Base-by-base conservation (phyloP, 1,140 invertebrate species). In the Bicyclus anynana region DNA sequence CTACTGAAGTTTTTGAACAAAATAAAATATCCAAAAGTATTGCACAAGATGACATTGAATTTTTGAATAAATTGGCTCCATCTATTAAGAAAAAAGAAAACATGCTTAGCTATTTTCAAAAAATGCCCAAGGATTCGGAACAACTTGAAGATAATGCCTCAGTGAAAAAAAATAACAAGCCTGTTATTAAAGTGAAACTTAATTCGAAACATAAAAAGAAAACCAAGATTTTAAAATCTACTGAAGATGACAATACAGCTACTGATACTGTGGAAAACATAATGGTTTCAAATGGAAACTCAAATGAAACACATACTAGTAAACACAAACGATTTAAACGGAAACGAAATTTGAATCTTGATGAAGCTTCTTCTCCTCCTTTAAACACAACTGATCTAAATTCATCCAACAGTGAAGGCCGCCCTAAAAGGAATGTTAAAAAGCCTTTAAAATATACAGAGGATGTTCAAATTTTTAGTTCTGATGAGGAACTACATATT, bases 41-140 rank as follows among this genome's bases (percentile, higher is more conserved):
- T 20, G 48, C 67, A 16, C 62, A 74, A 48, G 81, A 84, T 71
- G 85, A 88, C 62, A 53, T 67, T 52, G 80, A 85, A 17, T 88
- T 88, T 69, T 54, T 86, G 26, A 74, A 78, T 13, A 88, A 87
- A 47, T 65, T 91, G 13, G 90, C 88, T 2, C 90, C 90, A 47
- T 90, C 91, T 21, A 74, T 90, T 6, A 90, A 85, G 63, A 91
- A 91, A 65, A 89, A 89, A 17, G 90, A 91, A 71, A 91, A 90
- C 56, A 81, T 92, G 65, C 64, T 91, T n/a, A 84, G 87, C 53
- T 92, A 92, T 74, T 91, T 91, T 69, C 73, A 87, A 53, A 87
- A 84, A 74, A 40, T 83, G 38, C 63, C 77, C 27, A 86, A 82
- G 7, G 53, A 55, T 26, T 23, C 2, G 17, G 33, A 17, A 1